Base-by-base conservation (phyloP, 2,797 vertebrate genomes). In the Chelon auratus region DNA sequence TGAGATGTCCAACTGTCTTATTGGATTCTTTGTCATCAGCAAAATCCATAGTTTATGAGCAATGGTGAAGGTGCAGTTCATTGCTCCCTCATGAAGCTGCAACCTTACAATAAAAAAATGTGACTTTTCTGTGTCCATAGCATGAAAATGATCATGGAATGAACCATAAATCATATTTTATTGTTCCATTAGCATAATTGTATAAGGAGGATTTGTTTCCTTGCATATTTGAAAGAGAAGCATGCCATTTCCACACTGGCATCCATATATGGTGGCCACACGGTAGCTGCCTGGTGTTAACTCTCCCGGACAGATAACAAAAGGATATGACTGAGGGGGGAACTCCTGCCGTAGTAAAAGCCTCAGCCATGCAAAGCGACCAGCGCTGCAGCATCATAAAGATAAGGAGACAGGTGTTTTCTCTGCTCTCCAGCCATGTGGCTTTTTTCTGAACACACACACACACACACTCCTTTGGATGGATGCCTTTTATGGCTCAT, bases 351-450 rank as follows among this genome's bases (percentile, higher is more conserved):
- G 65, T 57, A 71, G 78, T 76, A 83, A 87, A 90, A 81, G 10
- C 40, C 70, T 82, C 36, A 26, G 55, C 62, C 60, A 64, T 17
- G 10, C 58, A 47, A 69, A 80, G 61, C 42, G n/a, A 5, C 59
- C 51, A 55, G 52, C n/a, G 36, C 62, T 3, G 52, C 77, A 50
- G 81, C 62, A 75, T 84, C 86, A 54, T 92, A 91, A 93, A 92
- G 89, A 93, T 91, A 89, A 93, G 88, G 83, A 68, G 86, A 83
- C 84, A 76, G 76, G 77, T 83, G 78, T 81, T 90, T 80, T 83
- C 77, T 69, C 62, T 68, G 76, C 68, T 79, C 77, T 83, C 75
- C 63, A 87, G 83, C 83, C 84, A 76, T 83, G 80, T 68, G 75
- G 80, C 82, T 89, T 87, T 83, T 86, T 81, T 88, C 66, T 77